Base-by-base conservation (phyloP, 2,113 vertebrate genomes). In the Lagopus muta region DNA sequence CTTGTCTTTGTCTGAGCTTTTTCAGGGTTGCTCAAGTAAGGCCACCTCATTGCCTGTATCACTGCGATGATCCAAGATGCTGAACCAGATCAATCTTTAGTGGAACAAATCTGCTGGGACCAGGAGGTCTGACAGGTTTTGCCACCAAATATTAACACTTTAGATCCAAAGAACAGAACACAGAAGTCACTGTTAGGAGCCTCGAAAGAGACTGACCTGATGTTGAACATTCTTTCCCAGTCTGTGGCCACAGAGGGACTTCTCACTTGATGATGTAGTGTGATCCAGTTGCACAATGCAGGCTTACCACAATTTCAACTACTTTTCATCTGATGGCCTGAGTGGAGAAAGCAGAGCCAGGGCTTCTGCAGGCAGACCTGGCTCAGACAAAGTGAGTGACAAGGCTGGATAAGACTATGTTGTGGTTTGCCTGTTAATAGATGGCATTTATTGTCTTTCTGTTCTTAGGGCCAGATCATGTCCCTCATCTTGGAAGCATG, bases 201-300 rank as follows among this genome's bases (percentile, higher is more conserved):
- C 48, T 90, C 22, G 27, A 75, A 83, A 74, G 40, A 80, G 30
- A 21, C 25, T 1, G 2, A 48, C 8, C 36, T 76, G 14, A 67
- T 82, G 34, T 24, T 86, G 60, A 27, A 13, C 43, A 11, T 24
- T 83, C 24, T 34, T 83, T 20, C 34, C 6, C 58, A 22, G 21
- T 25, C 42, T 75, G 42, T 5, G 69, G 48, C 16, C 16, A 24
- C 34, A 73, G 36, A n/a, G 32, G 2, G 6, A 50, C 30, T 30
- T 54, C 11, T 67, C 7, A 16, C 24, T 34, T 20, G 20, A 42
- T 20, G 5, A 24, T 30, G 5, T 0, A 2, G 15, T 9, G 13
- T 27, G 50, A 24, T 67, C 13, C 17, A 48, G 22, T 25, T 50
- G 40, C 18, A 61, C 1, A 2, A 8, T 13, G 22, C 9, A 45